Base-by-base conservation (phyloP, 2,113 vertebrate species). In the Camelus dromedarius region DNA sequence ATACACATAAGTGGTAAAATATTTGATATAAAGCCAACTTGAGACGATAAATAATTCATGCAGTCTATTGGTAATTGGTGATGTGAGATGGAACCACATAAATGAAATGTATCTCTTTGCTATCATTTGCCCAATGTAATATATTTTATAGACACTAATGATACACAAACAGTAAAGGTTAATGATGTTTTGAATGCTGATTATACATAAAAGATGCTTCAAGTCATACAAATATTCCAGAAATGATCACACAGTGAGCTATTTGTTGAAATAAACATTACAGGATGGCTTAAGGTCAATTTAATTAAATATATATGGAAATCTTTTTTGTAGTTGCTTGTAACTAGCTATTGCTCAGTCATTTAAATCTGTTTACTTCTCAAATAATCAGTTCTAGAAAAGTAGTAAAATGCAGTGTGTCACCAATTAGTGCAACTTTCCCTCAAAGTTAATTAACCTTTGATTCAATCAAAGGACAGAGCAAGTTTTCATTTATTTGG, bases 221-320 rank as follows among this genome's bases (percentile, higher is more conserved):
- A 95, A 89, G 56, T 85, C 80, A 77, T 64, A 88, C 82, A 93
- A 56, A 96, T 95, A 86, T 58, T 72, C 69, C 48, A 96, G 54
- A 96, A 95, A 48, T 95, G 86, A 97, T 97, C 83, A 88, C 89
- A 93, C 75, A 35, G 54, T 70, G 77, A 95, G 94, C 60, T 96
- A 64, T 88, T 97, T 97, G 70, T 97, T 97, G 95, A 98, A 98
- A 97, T 97, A 97, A 98, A 97, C 94, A 98, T 98, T 96, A 95
- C 20, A 96, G 76, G 91, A 85, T 73, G 54, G 12, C 86, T 97
- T 95, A 97, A 98, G 97, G 89, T 97, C 97, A 97, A 75, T 97
- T 96, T 95, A 97, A 98, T 98, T 96, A 98, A 98, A 97, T 96
- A 96, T 95, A 97, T 97, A 93, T 94, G 92, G 84, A 91, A 82